A percentile compares a stretch with the other conserved stretches of the same genome.
Conservation (phyloP, 92 coral and sea anemone species). For the Epizoanthus fatuus region DNA sequence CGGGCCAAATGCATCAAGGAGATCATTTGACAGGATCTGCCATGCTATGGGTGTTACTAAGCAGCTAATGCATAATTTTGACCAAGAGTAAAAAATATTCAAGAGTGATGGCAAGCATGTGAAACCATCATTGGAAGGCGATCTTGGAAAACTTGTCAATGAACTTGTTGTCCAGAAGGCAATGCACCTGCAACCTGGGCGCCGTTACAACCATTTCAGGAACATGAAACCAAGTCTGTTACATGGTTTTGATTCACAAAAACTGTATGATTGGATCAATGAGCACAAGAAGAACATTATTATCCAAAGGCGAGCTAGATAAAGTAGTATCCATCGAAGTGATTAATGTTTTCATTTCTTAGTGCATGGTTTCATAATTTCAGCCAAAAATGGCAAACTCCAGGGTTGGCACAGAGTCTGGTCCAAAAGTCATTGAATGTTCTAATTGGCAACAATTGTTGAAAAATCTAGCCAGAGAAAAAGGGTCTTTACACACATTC, state of each 20-base stretch:
- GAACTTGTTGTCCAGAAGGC: conserved; percentile 77
- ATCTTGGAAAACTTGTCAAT: conserved; percentile 55
- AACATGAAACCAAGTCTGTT: conserved; percentile 64
- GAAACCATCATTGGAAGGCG: conserved; percentile 1
- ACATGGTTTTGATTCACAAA: conserved; percentile 68
- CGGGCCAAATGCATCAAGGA: conserved; percentile 78
- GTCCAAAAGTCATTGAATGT: too few species aligned
- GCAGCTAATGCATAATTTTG: conserved; percentile 66
- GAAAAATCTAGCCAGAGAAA: too few species aligned
- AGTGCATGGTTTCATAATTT: background rate
- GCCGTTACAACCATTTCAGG: conserved; percentile 66
- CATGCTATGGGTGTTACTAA: conserved; percentile 76
- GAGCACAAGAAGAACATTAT: conserved; percentile 75
- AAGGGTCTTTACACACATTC: too few species aligned
- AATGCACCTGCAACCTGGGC: conserved; percentile 73
- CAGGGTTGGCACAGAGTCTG: too few species aligned
- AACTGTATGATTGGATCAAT: conserved; percentile 70
- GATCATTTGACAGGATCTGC: conserved; percentile 77
- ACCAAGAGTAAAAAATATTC: conserved; percentile 55
- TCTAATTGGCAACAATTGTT: too few species aligned
- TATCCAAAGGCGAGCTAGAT: conserved; percentile 60
- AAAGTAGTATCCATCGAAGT: conserved; percentile 1
- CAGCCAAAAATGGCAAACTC: background rate
- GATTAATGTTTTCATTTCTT: background rate
- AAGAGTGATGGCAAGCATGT: conserved; percentile 45